phyloP scores from a whole-genome alignment of 1,140 invertebrate genomes.

The Oedothorax gibbosus region DNA sequence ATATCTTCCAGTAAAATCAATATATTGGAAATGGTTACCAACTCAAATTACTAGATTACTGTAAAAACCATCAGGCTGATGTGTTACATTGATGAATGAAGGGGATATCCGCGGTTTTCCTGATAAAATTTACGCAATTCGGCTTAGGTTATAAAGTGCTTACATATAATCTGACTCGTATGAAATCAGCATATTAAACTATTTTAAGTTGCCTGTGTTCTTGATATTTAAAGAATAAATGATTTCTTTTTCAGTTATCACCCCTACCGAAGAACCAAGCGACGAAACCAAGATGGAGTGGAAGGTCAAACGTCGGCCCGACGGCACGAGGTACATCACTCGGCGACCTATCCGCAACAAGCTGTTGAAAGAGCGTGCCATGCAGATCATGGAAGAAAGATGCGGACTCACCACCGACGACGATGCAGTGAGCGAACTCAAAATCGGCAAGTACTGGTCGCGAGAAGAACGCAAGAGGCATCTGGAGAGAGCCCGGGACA shows the following conservation, averaged over 20 bases:
- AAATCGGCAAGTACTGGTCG: constrained; percentile 84
- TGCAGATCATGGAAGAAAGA: constrained; percentile 78
- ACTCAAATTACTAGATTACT: too few species aligned
- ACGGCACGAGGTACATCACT: constrained; percentile 84
- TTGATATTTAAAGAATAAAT: neutral
- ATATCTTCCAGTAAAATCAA: too few species aligned
- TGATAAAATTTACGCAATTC: too few species aligned
- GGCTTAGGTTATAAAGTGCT: too few species aligned
- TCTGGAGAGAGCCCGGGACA: constrained; percentile 77
- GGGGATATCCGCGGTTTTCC: too few species aligned
- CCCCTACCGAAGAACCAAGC: constrained; percentile 18
- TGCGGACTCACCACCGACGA: constrained; percentile 84
- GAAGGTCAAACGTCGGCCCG: constrained; percentile 83
- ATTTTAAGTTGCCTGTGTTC: too few species aligned
- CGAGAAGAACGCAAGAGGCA: constrained; percentile 84
- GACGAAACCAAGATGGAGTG: constrained; percentile 76
- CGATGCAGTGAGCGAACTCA: constrained; percentile 84
- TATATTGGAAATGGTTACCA: too few species aligned
- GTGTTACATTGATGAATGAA: too few species aligned
- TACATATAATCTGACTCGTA: too few species aligned
- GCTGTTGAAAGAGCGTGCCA: constrained; percentile 78
- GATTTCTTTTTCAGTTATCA: constrained; percentile 29
- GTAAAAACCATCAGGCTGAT: too few species aligned
- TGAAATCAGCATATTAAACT: too few species aligned
- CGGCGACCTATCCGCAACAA: constrained; percentile 78